A percentile compares a stretch with the other conserved stretches of the same genome.
Conservation (phyloP, 2,797 vertebrate genomes). For the Sebastiscus albofasciatus region DNA sequence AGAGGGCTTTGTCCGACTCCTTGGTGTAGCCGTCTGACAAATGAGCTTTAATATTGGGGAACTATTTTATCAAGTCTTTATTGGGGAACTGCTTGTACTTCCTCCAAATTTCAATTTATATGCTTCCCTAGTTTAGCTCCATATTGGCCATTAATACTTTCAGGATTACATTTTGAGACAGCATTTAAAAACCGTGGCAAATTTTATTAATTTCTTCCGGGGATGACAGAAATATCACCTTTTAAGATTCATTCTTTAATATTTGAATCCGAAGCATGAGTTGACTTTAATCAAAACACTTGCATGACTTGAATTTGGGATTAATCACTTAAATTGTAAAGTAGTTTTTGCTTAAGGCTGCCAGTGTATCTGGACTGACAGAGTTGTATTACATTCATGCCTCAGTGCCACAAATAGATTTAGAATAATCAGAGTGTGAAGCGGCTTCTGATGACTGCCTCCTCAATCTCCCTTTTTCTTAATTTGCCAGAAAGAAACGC, state of each 20-base stretch:
- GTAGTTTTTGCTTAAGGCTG: not conserved
- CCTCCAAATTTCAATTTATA: not conserved
- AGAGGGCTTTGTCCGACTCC: not conserved
- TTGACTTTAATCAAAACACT: not conserved
- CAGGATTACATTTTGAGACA: not conserved
- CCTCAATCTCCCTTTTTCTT: constrained; percentile 42
- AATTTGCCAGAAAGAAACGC: constrained; percentile 10
- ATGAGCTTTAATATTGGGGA: constrained; percentile 7
- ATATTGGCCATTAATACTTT: not conserved
- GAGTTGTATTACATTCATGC: constrained; percentile 17
- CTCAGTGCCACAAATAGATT: constrained; percentile 44
- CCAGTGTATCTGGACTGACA: constrained; percentile 4
- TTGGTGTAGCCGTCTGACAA: not conserved
- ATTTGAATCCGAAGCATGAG: not conserved
- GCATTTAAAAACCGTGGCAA: not conserved
- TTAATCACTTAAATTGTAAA: not conserved
- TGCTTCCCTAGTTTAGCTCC: not conserved
- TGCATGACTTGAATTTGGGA: not conserved
- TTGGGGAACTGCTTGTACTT: not conserved
- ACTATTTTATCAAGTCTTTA: constrained; percentile 14
- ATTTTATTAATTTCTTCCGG: not conserved
- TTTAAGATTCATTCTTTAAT: not conserved
- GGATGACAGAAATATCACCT: not conserved
- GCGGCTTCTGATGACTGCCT: constrained; percentile 44
- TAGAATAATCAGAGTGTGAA: constrained; percentile 48